A percentile compares a stretch with the other conserved stretches of the same genome.
Evolutionary conservation across 1,140 invertebrate genomes (phyloP).

Genomic region (Tetramorium alpestre): DNA sequence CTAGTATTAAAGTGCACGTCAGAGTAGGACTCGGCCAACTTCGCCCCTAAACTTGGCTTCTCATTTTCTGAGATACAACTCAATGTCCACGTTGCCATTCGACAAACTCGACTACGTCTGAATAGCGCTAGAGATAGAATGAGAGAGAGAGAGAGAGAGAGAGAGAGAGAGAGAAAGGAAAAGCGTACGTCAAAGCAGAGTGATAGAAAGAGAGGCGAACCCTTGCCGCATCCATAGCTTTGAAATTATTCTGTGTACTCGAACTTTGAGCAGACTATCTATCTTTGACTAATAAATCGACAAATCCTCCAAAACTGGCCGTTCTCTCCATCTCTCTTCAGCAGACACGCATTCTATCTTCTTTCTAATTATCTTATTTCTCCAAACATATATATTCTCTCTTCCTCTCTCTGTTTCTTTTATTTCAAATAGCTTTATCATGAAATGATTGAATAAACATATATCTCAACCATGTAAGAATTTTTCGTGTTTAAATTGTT

Average conservation of each 20-base stretch:
- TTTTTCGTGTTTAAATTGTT: neutral
- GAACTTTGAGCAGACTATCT: constrained; percentile 72
- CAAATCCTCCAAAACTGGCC: constrained; percentile 62
- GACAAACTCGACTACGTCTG: constrained; percentile 56
- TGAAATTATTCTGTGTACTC: constrained; percentile 73
- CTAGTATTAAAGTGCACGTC: constrained; percentile 71
- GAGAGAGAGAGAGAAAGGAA: neutral
- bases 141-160: neutral
- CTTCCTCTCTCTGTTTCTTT: neutral
- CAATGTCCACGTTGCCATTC: constrained; percentile 59
- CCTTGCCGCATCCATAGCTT: constrained; percentile 62
- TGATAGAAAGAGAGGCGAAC: constrained; percentile 50
- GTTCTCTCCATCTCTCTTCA: constrained; percentile 32
- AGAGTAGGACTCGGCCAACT: constrained; percentile 58
- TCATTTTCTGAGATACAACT: constrained; percentile 75
- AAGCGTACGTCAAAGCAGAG: neutral
- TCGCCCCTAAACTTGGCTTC: constrained; percentile 70
- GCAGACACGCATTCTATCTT: neutral
- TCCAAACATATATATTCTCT: neutral
- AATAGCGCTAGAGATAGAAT: neutral
- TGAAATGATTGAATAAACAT: neutral
- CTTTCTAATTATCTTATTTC: neutral
- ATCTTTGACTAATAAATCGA: constrained; percentile 73
- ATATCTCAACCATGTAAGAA: neutral
- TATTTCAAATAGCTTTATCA: neutral